These are phyloP conservation scores for Drosophila fungiperda DNA, from an alignment of 2,888 invertebrate species.

Conservation along the genomic window DNA sequence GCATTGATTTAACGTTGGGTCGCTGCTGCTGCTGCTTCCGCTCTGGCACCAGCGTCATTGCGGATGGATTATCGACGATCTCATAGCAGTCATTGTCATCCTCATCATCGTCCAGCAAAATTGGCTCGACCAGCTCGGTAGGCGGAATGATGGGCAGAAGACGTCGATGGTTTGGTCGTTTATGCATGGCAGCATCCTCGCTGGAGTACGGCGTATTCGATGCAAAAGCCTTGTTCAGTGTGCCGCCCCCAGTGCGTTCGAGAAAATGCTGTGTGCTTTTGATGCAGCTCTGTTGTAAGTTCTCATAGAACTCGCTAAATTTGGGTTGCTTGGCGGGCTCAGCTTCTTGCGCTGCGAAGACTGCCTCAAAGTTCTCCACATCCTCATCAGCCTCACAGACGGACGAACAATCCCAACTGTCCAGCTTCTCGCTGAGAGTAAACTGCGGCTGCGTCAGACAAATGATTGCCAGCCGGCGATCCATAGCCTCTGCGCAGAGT, in stretches of 20 bases:
- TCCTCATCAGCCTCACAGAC: slow-evolving; percentile 83
- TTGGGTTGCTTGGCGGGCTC: slow-evolving; percentile 32
- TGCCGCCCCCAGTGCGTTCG: neutral
- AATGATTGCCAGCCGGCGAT: slow-evolving; percentile 76
- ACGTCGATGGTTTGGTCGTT: slow-evolving; percentile 51
- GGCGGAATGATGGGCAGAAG: slow-evolving; percentile 41
- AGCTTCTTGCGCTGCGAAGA: slow-evolving; percentile 73
- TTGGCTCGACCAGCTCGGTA: slow-evolving; percentile 48
- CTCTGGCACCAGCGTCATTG: slow-evolving; percentile 48
- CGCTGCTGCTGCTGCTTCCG: slow-evolving; percentile 4
- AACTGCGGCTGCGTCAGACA: slow-evolving; percentile 78
- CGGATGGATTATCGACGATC: slow-evolving; percentile 51
- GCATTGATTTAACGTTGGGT: slow-evolving; percentile 15
- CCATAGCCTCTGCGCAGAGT: slow-evolving; percentile 79
- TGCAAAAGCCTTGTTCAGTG: slow-evolving; percentile 9
- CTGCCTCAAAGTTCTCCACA: slow-evolving; percentile 78
- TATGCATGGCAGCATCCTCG: slow-evolving; percentile 29
- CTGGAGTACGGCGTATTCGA: slow-evolving; percentile 38
- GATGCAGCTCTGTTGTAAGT: slow-evolving; percentile 26
- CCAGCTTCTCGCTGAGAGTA: slow-evolving; percentile 79
- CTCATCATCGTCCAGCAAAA: slow-evolving; percentile 56
- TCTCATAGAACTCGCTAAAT: slow-evolving; percentile 56
- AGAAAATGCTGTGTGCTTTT: slow-evolving; percentile 15
- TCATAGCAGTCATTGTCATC: slow-evolving; percentile 65
- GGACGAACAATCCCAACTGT: slow-evolving; percentile 72